Percentiles rank a stretch among this genome's conserved stretches.
Conservation (phyloP, 2,797 vertebrate genomes). For the Margarornis squamiger region DNA sequence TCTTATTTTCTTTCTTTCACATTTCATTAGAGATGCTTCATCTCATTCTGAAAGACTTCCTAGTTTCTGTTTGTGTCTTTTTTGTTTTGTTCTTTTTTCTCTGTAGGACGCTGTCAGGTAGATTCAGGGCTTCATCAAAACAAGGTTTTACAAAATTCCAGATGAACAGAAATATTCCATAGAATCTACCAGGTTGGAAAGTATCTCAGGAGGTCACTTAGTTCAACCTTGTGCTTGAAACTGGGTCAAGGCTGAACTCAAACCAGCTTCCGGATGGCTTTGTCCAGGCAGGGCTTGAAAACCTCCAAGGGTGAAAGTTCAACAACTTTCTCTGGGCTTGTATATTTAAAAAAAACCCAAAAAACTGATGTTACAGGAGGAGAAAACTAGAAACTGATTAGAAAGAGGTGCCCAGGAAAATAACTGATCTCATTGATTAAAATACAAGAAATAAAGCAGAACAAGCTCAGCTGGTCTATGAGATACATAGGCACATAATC, state of each 20-base stretch:
- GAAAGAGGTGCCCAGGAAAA: background rate
- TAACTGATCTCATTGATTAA: background rate
- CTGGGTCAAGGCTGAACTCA: background rate
- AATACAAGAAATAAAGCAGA: background rate
- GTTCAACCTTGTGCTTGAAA: background rate
- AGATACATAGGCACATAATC: background rate
- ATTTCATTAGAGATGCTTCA: conserved; percentile 29
- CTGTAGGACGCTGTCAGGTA: background rate
- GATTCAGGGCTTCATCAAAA: background rate
- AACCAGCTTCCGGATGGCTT: background rate
- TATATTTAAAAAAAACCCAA: background rate
- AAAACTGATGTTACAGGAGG: background rate
- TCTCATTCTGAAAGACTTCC: background rate
- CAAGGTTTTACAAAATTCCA: background rate
- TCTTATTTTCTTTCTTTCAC: background rate
- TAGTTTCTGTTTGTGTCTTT: background rate
- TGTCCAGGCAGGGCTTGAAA: background rate
- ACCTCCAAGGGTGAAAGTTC: background rate
- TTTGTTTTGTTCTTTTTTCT: background rate
- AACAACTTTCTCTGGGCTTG: background rate
- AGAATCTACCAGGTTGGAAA: background rate
- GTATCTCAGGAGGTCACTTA: conserved; percentile 17
- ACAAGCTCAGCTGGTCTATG: background rate
- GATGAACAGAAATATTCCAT: background rate
- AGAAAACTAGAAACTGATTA: background rate